Percentiles rank a stretch among this genome's conserved stretches.
These are phyloP conservation scores for Drosophila prolongata DNA, from an alignment of 2,888 invertebrate species.

Conservation along the genomic window DNA sequence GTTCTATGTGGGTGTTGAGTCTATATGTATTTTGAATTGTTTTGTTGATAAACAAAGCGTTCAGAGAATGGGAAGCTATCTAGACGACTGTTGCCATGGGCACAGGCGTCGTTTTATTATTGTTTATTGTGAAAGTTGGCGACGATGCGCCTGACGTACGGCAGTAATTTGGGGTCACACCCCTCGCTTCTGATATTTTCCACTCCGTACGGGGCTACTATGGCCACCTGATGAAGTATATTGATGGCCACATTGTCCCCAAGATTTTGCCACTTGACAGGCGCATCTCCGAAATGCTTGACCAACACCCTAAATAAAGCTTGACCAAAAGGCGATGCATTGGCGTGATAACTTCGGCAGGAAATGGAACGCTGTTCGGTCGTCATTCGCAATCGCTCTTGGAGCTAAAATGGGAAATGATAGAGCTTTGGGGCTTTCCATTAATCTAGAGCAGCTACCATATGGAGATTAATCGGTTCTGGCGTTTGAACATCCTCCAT, in stretches of 20 bases:
- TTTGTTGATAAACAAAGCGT: conserved; percentile 63
- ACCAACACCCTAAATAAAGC: conserved; percentile 31
- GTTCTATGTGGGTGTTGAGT: conserved; percentile 8
- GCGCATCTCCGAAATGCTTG: conserved; percentile 32
- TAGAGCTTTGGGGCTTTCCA: background rate
- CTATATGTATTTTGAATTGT: conserved; percentile 31
- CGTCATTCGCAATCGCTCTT: conserved; percentile 25
- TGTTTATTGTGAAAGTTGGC: conserved; percentile 32
- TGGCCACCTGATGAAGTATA: conserved; percentile 40
- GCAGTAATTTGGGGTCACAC: conserved; percentile 30
- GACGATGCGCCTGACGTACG: conserved; percentile 40
- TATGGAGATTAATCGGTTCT: conserved; percentile 26
- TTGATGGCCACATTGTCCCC: conserved; percentile 18
- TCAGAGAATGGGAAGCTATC: conserved; percentile 9
- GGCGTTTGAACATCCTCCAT: conserved; percentile 19
- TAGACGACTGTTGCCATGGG: conserved; percentile 28
- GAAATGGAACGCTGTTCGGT: conserved; percentile 22
- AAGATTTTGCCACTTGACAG: conserved; percentile 35
- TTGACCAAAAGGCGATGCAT: conserved; percentile 37
- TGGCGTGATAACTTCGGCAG: conserved; percentile 25
- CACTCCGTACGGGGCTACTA: conserved; percentile 48
- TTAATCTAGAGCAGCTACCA: conserved; percentile 12
- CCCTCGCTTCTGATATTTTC: conserved; percentile 25
- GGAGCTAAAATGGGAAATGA: conserved; percentile 27
- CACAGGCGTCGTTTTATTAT: conserved; percentile 5